Conservation (phyloP, 2,888 invertebrate species). For the Tenthredo livida region DNA sequence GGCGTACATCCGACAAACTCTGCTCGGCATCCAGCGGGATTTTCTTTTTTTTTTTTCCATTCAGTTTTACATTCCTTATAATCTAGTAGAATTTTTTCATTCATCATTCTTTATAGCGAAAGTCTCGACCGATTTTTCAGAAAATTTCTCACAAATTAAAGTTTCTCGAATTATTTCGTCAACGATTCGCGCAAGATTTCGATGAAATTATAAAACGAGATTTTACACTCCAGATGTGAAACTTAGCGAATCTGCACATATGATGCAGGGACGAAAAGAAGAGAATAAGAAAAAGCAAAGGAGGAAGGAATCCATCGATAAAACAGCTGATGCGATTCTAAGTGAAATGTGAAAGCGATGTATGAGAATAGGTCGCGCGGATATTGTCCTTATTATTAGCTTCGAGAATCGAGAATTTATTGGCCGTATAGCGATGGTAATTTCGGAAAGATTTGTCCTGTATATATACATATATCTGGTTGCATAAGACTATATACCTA, state of each 20-base stretch:
- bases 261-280: neutral
- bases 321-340: slow-evolving; percentile 9
- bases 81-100: neutral
- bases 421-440: slow-evolving; percentile 6
- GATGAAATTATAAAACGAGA: neutral
- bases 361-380: neutral
- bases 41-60: neutral
- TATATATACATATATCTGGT: neutral
- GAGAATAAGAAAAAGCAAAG: neutral
- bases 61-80: neutral
- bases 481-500: neutral
- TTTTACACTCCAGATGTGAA: neutral
- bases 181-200: neutral
- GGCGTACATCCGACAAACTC: neutral
- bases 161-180: neutral
- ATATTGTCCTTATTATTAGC: slow-evolving; percentile 20
- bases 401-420: slow-evolving; percentile 13
- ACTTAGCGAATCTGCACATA: too few species aligned
- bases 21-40: neutral
- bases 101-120: neutral
- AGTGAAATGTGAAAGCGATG: slow-evolving; percentile 38
- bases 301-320: neutral
- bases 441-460: neutral
- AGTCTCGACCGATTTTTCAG: neutral
- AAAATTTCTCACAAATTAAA: neutral